These are phyloP conservation scores for Poecilia velifera DNA, from an alignment of 2,797 vertebrate genomes.

Conservation along the genomic window DNA sequence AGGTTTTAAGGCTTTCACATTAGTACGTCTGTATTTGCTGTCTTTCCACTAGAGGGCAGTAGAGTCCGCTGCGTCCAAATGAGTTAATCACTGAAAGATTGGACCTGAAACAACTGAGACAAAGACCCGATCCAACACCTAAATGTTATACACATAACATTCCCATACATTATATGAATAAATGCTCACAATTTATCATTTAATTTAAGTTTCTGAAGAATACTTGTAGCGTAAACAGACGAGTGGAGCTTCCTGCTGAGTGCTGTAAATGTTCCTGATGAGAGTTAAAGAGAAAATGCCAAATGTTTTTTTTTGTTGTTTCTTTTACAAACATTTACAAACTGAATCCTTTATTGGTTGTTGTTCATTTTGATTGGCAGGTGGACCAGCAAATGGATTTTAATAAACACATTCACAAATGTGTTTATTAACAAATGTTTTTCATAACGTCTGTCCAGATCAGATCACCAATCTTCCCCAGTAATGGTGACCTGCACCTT, in stretches of 20 bases:
- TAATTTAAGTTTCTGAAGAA: neutral
- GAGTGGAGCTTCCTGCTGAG: neutral
- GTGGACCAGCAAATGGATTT: neutral
- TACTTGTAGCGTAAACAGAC: neutral
- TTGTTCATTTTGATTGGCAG: neutral
- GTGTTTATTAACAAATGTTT: neutral
- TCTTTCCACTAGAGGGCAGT: constrained; percentile 1
- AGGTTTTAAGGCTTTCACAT: neutral
- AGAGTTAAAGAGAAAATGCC: neutral
- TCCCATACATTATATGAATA: neutral
- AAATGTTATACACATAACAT: neutral
- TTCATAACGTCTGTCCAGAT: neutral
- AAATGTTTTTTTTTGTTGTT: neutral
- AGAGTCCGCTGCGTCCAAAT: neutral
- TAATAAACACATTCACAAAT: neutral
- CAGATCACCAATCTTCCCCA: neutral
- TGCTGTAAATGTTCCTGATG: neutral
- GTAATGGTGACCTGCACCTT: no score
- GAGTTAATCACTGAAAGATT: neutral
- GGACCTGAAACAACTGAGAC: neutral
- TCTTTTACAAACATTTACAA: neutral
- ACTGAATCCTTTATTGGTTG: neutral
- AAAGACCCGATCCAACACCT: neutral
- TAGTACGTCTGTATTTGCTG: neutral
- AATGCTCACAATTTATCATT: neutral